phyloP scores from a whole-genome alignment of 2,888 invertebrate species.

The Volucella inanis region DNA sequence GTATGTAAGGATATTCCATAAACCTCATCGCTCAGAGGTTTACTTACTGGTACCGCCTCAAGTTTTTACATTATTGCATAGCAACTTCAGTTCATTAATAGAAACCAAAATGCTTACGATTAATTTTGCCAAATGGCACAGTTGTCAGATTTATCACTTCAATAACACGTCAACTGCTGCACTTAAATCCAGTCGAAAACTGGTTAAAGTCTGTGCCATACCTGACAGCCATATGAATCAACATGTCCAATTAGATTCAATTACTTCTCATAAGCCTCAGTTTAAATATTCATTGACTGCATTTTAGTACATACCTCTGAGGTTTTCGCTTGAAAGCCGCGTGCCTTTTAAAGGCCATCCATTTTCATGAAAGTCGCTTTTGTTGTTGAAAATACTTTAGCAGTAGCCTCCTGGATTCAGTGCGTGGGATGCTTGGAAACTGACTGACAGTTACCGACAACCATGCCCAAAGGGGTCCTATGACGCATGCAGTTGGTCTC shows the following conservation, averaged over 20 bases:
- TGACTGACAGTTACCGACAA: constrained; percentile 19
- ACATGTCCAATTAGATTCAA: constrained; percentile 61
- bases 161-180: constrained; percentile 21
- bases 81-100: too few relatives aligned
- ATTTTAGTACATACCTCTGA: constrained; percentile 39
- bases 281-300: constrained; percentile 40
- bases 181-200: constrained; percentile 19
- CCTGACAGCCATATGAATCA: constrained; percentile 42
- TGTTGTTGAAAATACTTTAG: constrained; percentile 5
- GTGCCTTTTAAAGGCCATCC: constrained; percentile 23
- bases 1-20: too few relatives aligned
- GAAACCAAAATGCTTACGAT: neutral
- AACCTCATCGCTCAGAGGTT: too few relatives aligned
- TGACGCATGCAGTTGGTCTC: too few relatives aligned
- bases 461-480: constrained; percentile 40
- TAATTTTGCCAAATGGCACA: constrained; percentile 14
- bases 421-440: constrained; percentile 48
- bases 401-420: constrained; percentile 7
- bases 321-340: neutral
- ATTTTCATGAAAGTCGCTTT: constrained; percentile 10
- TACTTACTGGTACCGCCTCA: too few relatives aligned
- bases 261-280: constrained; percentile 42
- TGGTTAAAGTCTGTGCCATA: constrained; percentile 33
- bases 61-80: too few relatives aligned
- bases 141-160: constrained; percentile 20